Evolutionary conservation across 2,113 vertebrate species (phyloP).

Genomic region (Petrocephalus zakoni): DNA sequence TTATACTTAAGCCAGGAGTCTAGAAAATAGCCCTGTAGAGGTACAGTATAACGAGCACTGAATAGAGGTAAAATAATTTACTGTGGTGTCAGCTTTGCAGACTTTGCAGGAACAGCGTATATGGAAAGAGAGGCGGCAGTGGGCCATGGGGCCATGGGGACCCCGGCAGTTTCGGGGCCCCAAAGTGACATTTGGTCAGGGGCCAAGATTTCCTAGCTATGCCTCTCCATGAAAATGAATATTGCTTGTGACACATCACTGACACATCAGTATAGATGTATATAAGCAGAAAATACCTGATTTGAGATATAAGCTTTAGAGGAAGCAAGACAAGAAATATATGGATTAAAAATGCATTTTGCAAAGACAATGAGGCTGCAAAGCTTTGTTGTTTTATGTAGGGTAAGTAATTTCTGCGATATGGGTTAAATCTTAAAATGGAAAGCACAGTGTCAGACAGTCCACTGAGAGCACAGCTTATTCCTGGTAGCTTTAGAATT

Average conservation of each 20-base stretch:
- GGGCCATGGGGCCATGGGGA: background rate
- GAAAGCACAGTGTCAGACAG: background rate
- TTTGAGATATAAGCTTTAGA: background rate
- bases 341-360: background rate
- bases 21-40: background rate
- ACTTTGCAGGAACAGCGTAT: background rate
- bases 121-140: background rate
- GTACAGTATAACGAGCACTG: background rate
- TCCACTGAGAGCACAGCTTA: background rate
- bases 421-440: conserved; percentile 5
- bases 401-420: conserved; percentile 2
- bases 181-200: too few relatives aligned
- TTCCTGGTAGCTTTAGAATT: background rate
- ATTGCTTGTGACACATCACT: too few relatives aligned
- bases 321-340: background rate
- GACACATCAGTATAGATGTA: too few relatives aligned
- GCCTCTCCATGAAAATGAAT: background rate
- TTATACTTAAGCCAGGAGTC: background rate
- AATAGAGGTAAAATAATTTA: background rate
- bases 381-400: conserved; percentile 2
- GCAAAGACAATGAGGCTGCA: background rate
- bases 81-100: background rate
- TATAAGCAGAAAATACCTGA: background rate
- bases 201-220: background rate
- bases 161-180: background rate